Conservation (phyloP, 2,113 vertebrate species). For the Centrocercus urophasianus region DNA sequence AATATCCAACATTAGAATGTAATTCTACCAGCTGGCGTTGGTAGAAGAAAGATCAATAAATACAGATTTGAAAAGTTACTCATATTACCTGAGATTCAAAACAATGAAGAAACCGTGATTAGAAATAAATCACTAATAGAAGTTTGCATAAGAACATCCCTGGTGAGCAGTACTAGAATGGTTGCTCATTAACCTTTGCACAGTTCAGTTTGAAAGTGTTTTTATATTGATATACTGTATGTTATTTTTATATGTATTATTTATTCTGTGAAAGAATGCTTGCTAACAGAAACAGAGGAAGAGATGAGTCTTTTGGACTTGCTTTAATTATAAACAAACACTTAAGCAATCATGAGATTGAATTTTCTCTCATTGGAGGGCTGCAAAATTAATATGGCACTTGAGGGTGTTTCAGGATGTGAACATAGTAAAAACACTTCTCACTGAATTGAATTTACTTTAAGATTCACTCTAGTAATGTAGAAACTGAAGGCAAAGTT, state of each 20-base stretch:
- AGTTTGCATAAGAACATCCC: background rate
- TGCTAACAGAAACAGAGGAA: background rate
- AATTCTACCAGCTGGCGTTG: background rate
- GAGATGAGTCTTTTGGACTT: conserved; percentile 20
- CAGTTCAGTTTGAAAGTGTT: background rate
- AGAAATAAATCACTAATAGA: background rate
- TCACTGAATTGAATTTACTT: conserved; percentile 29
- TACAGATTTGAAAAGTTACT: background rate
- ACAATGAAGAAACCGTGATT: background rate
- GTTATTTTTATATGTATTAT: background rate
- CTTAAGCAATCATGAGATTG: conserved; percentile 28
- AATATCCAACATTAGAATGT: background rate
- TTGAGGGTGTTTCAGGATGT: conserved; percentile 42
- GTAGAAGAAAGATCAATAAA: background rate
- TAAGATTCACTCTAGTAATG: background rate
- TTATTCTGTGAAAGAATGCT: background rate
- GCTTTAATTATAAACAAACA: conserved; percentile 47
- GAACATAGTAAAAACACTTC: conserved; percentile 47
- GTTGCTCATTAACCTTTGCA: background rate
- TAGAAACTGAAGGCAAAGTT: background rate
- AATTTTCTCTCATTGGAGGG: conserved; percentile 46
- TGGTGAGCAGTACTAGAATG: background rate
- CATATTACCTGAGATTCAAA: background rate
- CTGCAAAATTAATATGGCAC: conserved; percentile 49
- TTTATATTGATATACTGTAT: background rate